Base-by-base conservation (phyloP, 2,888 invertebrate species). In the Nycteola revayana region DNA sequence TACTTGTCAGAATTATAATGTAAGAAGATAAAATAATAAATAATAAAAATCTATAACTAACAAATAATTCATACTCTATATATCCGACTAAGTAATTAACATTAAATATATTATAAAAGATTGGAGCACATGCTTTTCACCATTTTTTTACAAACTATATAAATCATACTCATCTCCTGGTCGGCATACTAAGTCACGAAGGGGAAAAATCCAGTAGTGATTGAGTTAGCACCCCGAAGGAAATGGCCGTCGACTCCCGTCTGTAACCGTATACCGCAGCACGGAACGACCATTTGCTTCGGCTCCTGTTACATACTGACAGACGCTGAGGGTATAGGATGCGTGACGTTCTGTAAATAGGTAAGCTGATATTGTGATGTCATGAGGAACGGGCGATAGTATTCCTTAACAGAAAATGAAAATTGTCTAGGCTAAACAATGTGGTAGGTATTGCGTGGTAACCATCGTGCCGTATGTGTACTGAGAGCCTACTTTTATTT, bases 151-250 rank as follows among this genome's bases (percentile, higher is more conserved):
- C n/a, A n/a, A n/a, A n/a, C n/a, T n/a, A 14, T 14, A 14, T 14
- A 14, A 14, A 14, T 14, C 14, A 5, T 14, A 14, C 14, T n/a
- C n/a, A n/a, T 3, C 2, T 14, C 5, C 2, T 14, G 14, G 14
- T 14, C 5, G 14, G 14, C 14, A 14, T 14, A 14, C 21, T 43
- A 57, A 55, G 45, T 51, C 42, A 33, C 36, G 43, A 46, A 63
- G 65, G 67, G 70, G 72, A 75, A 81, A 82, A 82, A 79, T 76
- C 71, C 66, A 60, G 63, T 57, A 55, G 66, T 82, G 82, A 86
- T 85, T 81, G 76, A 80, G 82, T 85, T 85, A 83, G 70, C 75
- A 69, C 72, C 65, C 60, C 40, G 45, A 28, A 45, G 70, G 67
- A 75, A 78, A 82, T 79, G 78, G 81, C 70, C 66, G 72, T 68